Conservation (phyloP, 2,113 vertebrate species). For the Pterocles gutturalis region DNA sequence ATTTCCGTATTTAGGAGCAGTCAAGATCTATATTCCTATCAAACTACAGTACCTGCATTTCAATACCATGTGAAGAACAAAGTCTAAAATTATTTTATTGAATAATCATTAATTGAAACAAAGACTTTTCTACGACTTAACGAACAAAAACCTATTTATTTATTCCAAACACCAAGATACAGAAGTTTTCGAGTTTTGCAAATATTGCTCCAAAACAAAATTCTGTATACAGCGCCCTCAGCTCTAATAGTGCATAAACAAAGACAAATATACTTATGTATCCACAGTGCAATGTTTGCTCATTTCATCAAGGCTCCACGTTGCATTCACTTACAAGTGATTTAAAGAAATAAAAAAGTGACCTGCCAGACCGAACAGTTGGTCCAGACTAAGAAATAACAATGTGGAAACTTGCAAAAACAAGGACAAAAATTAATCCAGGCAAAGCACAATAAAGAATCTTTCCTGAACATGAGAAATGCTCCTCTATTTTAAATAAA, state of each 20-base stretch:
- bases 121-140: conserved; percentile 51
- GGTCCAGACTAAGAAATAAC: conserved; percentile 46
- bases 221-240: conserved; percentile 72
- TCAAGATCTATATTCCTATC: background rate
- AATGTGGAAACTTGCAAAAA: conserved; percentile 58
- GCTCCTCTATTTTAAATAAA: conserved; percentile 67
- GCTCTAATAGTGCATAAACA: conserved; percentile 75
- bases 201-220: conserved; percentile 80
- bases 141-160: conserved; percentile 80
- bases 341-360: conserved; percentile 54
- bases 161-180: conserved; percentile 79
- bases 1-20: background rate
- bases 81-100: background rate
- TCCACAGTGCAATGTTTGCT: conserved; percentile 77
- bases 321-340: conserved; percentile 61
- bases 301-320: conserved; percentile 61
- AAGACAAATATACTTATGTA: conserved; percentile 27
- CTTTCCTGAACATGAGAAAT: conserved; percentile 54
- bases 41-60: background rate
- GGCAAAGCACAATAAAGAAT: conserved; percentile 42
- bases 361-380: conserved; percentile 35
- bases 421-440: conserved; percentile 48
- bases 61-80: background rate
- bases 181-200: conserved; percentile 79
- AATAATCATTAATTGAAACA: background rate